These are phyloP conservation scores for Episyrphus balteatus DNA, from an alignment of 1,140 invertebrate genomes.

Conservation along the genomic window DNA sequence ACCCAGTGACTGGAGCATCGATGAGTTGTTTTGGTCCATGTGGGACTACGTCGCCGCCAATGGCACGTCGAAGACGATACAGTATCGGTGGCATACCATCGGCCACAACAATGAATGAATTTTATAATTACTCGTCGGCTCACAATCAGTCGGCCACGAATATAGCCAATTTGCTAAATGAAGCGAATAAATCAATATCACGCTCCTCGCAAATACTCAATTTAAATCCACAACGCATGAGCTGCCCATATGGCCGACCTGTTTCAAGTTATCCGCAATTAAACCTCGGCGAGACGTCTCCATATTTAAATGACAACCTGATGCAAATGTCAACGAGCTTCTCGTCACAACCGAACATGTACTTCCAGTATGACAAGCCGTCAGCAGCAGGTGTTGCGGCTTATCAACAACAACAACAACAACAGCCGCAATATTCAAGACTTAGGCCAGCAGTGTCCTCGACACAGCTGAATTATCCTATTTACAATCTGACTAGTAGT, in stretches of 20 bases:
- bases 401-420: slow-evolving; percentile 4
- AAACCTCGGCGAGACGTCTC: slow-evolving; percentile 27
- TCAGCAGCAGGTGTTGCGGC: slow-evolving; percentile 8
- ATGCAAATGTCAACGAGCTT: slow-evolving; percentile 35
- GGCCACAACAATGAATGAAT: slow-evolving; percentile 33
- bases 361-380: slow-evolving; percentile 23
- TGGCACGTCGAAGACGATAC: slow-evolving; percentile 27
- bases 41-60: slow-evolving; percentile 23
- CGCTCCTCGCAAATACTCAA: slow-evolving; percentile 34
- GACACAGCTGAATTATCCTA: neutral
- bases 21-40: slow-evolving; percentile 1
- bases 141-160: slow-evolving; percentile 33
- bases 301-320: slow-evolving; percentile 33
- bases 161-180: slow-evolving; percentile 33
- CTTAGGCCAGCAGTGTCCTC: neutral
- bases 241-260: slow-evolving; percentile 17
- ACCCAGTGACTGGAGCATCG: slow-evolving; percentile 11
- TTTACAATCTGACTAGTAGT: neutral
- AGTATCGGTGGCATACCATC: slow-evolving; percentile 35
- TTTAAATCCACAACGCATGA: slow-evolving; percentile 25
- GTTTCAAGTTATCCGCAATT: slow-evolving; percentile 33
- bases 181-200: slow-evolving; percentile 36
- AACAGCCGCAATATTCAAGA: slow-evolving; percentile 10
- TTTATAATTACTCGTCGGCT: slow-evolving; percentile 24
- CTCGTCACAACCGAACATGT: slow-evolving; percentile 36